Base-by-base conservation (phyloP, 2,113 vertebrate species). In the Paratilapia polleni region DNA sequence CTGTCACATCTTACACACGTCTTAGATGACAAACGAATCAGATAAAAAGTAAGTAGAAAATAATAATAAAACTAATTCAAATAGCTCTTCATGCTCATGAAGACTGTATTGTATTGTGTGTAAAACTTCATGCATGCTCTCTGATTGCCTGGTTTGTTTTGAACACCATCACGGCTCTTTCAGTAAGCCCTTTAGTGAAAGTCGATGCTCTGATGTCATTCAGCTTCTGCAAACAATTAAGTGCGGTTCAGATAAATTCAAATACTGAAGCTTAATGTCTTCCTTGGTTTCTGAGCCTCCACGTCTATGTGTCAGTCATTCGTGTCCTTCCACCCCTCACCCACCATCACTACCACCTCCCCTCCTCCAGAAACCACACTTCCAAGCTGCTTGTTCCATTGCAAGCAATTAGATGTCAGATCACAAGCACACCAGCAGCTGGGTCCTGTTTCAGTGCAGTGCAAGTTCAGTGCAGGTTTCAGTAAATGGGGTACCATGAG, bases 151-250 rank as follows among this genome's bases (percentile, higher is more conserved):
- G 3, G 47, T 79, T 81, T 83, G 54, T 76, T 90, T 83, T 60
- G 62, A 85, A 75, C 5, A 4, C 54, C 84, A 75, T 59, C 17
- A 34, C 0, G 1, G n/a, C 56, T 85, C 59, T 84, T 77, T 91
- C 75, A 84, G 73, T 17, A 41, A 87, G 74, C 63, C 60, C 63
- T 80, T 84, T 78, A 89, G 84, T 81, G 59, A 70, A 75, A 88
- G 74, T 87, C 38, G 31, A 36, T 1, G 80, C 68, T 76, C 49
- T 94, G 93, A 94, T 92, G 87, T 94, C 88, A 87, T 90, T 82
- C 60, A 58, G 75, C 56, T 76, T 87, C 92, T 94, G 93, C 86
- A 88, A 94, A 87, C 91, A 89, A 95, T 94, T 92, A 91, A 19
- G 73, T 88, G 88, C 13, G 82, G 92, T 88, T 63, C 47, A 20